Evolutionary conservation across 2,888 invertebrate species (phyloP), one percentile per base, ranked within the genome.

Genomic region (Caenorhabditis virilis): DNA sequence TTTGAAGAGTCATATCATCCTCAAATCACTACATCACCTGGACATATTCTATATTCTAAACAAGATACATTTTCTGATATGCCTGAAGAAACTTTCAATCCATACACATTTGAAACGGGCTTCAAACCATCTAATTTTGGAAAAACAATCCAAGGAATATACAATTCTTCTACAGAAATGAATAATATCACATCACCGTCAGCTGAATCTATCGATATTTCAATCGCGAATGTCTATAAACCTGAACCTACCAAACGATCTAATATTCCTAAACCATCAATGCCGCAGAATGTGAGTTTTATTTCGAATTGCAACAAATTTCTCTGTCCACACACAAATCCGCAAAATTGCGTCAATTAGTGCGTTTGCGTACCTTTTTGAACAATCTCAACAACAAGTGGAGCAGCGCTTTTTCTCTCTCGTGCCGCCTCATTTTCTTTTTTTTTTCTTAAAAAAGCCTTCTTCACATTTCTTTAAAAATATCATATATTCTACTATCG

Each of bases 71-170:
- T 9, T 30, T 6, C 36, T 5, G 48, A 59, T 25, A 26, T 15
- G 25, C 25, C 46, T 0, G 22, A 33, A 11, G 61, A 51, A n/a
- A 61, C 43, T 15, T 39, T 49, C 18, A 49, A 49, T 15, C 1
- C 41, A 30, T 56, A 62, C 39, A 39, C 52, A 11, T 56, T 62
- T 26, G 62, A 62, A 22, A 33, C 42, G 16, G 62, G 56, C 13
- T 62, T 62, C 48, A 56, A 64, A 45, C 64, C 64, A 2, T 27
- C 50, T 0, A 43, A 66, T 23, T 66, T 57, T 27, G 66, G 66
- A 16, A 66, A 61, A 38, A 55, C 60, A 0, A 66, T 66, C 2
- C 66, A 66, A 57, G 66, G 60, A 39, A 61, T 66, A 16, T 66
- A 66, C 38, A 60, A 60, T 20, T 59, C 58, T 18, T n/a, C 48